These are phyloP conservation scores for Frieseomelitta varia DNA, from an alignment of 1,140 invertebrate species.

Conservation along the genomic window DNA sequence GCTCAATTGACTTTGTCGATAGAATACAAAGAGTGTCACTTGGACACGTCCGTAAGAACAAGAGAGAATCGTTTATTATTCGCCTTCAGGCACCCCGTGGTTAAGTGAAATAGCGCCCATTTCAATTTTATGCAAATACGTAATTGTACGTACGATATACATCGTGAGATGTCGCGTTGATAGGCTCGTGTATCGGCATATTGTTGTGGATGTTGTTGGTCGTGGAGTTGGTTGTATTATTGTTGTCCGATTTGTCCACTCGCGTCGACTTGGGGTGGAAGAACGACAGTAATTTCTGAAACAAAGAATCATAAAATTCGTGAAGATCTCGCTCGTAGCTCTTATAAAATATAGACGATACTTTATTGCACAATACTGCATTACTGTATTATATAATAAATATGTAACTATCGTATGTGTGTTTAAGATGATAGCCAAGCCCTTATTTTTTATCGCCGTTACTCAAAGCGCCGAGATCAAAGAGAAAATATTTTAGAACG, in stretches of 20 bases:
- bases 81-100: not conserved
- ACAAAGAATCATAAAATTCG: constrained; percentile 46
- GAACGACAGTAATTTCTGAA: constrained; percentile 78
- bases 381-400: not conserved
- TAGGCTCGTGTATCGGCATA: constrained; percentile 76
- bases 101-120: constrained; percentile 3
- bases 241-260: constrained; percentile 78
- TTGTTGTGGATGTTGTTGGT: constrained; percentile 78
- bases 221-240: constrained; percentile 79
- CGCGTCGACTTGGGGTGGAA: constrained; percentile 76
- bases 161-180: constrained; percentile 67
- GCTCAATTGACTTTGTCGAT: not conserved
- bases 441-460: too few relatives aligned
- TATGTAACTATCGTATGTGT: too few relatives aligned
- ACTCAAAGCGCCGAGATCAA: too few relatives aligned
- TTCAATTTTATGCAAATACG: constrained; percentile 10
- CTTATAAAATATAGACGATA: not conserved
- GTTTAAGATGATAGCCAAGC: too few relatives aligned
- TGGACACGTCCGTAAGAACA: not conserved
- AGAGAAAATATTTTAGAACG: too few relatives aligned
- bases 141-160: constrained; percentile 67
- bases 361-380: too few relatives aligned
- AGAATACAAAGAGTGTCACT: not conserved
- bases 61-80: constrained; percentile 7
- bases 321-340: not conserved